A percentile compares a stretch with the other conserved stretches of the same genome.
Evolutionary conservation across 2,113 vertebrate genomes (phyloP).

Genomic region (Centropristis striata): DNA sequence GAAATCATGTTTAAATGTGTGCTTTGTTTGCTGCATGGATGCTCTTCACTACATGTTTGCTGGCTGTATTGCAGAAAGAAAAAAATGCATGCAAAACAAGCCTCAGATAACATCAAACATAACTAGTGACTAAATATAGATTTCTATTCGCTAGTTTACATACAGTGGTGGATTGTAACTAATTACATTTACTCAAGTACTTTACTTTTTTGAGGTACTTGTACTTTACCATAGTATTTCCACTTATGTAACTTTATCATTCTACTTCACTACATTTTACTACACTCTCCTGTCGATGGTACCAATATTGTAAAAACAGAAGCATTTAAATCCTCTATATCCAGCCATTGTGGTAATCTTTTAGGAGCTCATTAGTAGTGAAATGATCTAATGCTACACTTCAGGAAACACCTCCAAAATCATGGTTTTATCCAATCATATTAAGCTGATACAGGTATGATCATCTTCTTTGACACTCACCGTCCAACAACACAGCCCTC

Average conservation of each 20-base stretch:
- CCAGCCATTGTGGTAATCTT: neutral
- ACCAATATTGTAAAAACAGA: neutral
- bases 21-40: neutral
- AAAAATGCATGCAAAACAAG: neutral
- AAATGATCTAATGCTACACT: neutral
- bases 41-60: neutral
- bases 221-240: too few species aligned
- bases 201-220: too few species aligned
- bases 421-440: neutral
- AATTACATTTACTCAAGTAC: too few species aligned
- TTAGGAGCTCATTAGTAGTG: neutral
- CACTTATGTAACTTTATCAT: too few species aligned
- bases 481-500: conserved; percentile 79
- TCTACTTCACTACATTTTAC: too few species aligned
- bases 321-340: neutral
- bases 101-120: neutral
- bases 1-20: neutral
- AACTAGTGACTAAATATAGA: neutral
- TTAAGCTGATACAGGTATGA: neutral
- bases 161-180: too few species aligned
- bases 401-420: neutral
- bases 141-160: neutral
- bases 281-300: too few species aligned
- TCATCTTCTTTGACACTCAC: conserved; percentile 59
- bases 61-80: neutral